These are phyloP conservation scores for Melanophora roralis DNA, from an alignment of 2,888 invertebrate genomes.

Conservation along the genomic window DNA sequence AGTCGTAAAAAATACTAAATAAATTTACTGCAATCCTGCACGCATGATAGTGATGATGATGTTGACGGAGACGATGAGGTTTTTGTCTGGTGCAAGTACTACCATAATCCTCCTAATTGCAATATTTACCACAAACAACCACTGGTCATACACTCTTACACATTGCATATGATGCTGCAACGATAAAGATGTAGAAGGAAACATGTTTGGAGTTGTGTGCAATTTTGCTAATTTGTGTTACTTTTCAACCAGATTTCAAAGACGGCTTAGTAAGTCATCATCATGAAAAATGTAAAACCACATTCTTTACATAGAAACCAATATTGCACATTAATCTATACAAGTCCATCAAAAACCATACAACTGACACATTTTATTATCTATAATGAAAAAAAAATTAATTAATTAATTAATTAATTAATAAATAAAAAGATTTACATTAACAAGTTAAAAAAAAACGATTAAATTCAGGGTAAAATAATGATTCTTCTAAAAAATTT, in stretches of 20 bases:
- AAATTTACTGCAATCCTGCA: constrained; percentile 43
- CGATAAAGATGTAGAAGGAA: constrained; percentile 40
- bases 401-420: background rate
- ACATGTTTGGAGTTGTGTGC: constrained; percentile 39
- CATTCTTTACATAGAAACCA: constrained; percentile 14
- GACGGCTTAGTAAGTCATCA: constrained; percentile 11
- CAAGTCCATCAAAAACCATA: background rate
- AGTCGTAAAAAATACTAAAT: constrained; percentile 22
- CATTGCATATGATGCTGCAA: constrained; percentile 12
- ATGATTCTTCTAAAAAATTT: constrained; percentile 18
- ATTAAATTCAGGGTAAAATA: background rate
- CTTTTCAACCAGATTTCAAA: constrained; percentile 40
- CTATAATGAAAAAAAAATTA: constrained; percentile 1
- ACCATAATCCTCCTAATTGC: constrained; percentile 59
- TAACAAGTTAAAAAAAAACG: background rate
- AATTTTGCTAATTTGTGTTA: constrained; percentile 20
- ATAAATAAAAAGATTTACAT: background rate
- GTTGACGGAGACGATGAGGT: constrained; percentile 16
- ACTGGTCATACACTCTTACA: constrained; percentile 10
- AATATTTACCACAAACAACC: constrained; percentile 56
- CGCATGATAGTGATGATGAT: constrained; percentile 28
- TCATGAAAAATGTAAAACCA: constrained; percentile 10
- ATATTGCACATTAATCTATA: background rate
- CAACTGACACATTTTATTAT: constrained; percentile 5
- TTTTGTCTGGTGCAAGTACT: constrained; percentile 29